Evolutionary conservation across 2,113 vertebrate genomes (phyloP).

Genomic region (Pseudorectes ferrugineus): DNA sequence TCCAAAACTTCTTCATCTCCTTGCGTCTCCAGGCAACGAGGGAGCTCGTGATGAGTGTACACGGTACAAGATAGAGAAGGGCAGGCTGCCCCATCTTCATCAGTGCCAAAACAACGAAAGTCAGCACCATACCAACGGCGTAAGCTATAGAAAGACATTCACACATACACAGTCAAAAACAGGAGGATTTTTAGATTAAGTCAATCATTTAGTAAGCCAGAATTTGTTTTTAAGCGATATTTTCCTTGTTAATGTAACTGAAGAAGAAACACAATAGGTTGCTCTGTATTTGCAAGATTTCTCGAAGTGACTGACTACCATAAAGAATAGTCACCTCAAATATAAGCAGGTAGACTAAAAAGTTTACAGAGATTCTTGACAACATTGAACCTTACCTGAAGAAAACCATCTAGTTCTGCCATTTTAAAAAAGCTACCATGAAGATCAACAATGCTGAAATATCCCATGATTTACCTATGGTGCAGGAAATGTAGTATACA

Average conservation of each 20-base stretch:
- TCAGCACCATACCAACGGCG: slow-evolving; percentile 85
- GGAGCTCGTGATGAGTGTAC: slow-evolving; percentile 84
- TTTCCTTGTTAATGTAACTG: not conserved
- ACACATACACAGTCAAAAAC: not conserved
- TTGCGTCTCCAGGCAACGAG: slow-evolving; percentile 82
- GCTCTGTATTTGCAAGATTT: not conserved
- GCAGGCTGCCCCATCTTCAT: slow-evolving; percentile 92
- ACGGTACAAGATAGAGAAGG: slow-evolving; percentile 93
- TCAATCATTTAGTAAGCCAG: not conserved
- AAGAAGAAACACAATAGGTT: not conserved
- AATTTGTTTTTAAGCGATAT: not conserved
- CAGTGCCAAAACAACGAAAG: slow-evolving; percentile 85
- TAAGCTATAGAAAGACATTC: slow-evolving; percentile 77
- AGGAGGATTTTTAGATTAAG: not conserved
- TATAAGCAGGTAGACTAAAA: not conserved
- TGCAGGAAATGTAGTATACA: slow-evolving; percentile 85
- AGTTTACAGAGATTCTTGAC: not conserved
- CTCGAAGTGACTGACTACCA: not conserved
- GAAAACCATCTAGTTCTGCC: not conserved
- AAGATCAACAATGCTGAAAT: not conserved
- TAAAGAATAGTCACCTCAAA: not conserved
- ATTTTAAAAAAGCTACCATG: not conserved
- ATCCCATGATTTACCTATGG: slow-evolving; percentile 75
- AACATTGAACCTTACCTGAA: not conserved
- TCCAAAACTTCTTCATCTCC: slow-evolving; percentile 92